These are phyloP conservation scores for Tanypteryx hageni DNA, from an alignment of 2,888 invertebrate genomes.

Conservation along the genomic window DNA sequence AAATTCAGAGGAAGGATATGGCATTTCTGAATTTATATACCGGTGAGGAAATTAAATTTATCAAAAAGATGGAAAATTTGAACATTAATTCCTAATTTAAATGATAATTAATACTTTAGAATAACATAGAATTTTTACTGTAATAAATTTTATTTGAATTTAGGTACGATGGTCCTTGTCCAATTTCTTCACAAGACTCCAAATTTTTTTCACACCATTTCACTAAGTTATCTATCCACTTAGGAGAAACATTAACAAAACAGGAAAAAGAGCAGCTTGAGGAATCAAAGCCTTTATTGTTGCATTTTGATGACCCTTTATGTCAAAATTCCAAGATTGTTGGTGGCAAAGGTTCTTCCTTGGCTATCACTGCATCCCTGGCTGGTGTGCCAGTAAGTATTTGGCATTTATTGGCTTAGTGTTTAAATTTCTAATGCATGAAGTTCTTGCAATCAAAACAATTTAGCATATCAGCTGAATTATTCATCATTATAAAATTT, in stretches of 20 bases:
- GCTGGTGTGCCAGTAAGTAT: conserved; percentile 74
- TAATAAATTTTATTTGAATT: background rate
- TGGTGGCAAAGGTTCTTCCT: conserved; percentile 88
- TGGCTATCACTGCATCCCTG: conserved; percentile 80
- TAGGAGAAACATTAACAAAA: conserved; percentile 33
- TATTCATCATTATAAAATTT: too few relatives aligned
- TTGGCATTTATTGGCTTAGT: too few relatives aligned
- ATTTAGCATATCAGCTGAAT: conserved; percentile 42
- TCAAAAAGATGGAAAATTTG: background rate
- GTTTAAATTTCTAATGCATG: too few relatives aligned
- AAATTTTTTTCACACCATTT: conserved; percentile 15
- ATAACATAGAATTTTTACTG: background rate
- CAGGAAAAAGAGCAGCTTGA: conserved; percentile 48
- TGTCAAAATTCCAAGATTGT: conserved; percentile 75
- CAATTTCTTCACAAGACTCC: conserved; percentile 36
- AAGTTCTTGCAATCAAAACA: background rate
- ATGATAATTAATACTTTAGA: background rate
- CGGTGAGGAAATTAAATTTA: conserved; percentile 65
- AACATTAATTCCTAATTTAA: background rate
- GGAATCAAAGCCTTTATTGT: conserved; percentile 32
- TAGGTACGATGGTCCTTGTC: conserved; percentile 66
- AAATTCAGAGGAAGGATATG: conserved; percentile 73
- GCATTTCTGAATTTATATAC: conserved; percentile 74
- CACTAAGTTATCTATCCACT: background rate
- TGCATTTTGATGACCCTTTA: conserved; percentile 44